A percentile compares a stretch with the other conserved stretches of the same genome.
Conservation (phyloP, 2,888 invertebrate genomes). For the Lapara coniferarum region DNA sequence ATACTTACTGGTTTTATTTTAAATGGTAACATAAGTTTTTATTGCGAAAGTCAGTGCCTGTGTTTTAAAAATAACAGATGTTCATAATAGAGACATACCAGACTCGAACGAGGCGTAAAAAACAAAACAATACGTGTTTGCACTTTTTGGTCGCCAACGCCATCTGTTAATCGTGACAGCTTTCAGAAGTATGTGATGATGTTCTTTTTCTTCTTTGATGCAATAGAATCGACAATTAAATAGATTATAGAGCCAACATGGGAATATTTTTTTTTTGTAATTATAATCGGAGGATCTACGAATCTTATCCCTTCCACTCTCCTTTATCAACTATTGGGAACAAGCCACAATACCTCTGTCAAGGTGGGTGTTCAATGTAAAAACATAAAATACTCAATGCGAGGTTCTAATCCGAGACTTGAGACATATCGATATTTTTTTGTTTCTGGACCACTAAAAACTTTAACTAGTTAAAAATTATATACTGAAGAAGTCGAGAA, state of each 20-base stretch:
- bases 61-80: not conserved
- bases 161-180: slow-evolving; percentile 16
- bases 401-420: too few relatives aligned
- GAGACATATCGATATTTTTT: too few relatives aligned
- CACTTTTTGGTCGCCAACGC: slow-evolving; percentile 11
- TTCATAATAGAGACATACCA: slow-evolving; percentile 4
- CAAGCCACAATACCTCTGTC: too few relatives aligned
- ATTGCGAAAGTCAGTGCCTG: slow-evolving; percentile 11
- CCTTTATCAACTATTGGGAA: too few relatives aligned
- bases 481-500: not conserved
- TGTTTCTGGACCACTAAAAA: too few relatives aligned
- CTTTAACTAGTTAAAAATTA: not conserved
- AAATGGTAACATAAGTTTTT: slow-evolving; percentile 10
- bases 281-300: not conserved
- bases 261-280: not conserved
- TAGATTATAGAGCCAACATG: not conserved
- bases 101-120: not conserved
- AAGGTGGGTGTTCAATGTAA: not conserved
- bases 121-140: not conserved
- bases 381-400: too few relatives aligned
- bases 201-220: too few relatives aligned
- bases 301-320: too few relatives aligned
- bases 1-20: not conserved
- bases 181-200: slow-evolving; percentile 4
- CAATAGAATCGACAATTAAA: slow-evolving; percentile 6